Evolutionary conservation across 2,888 invertebrate genomes (phyloP), one percentile per base, ranked within the genome.

Genomic region (Tachystola acroxantha): DNA sequence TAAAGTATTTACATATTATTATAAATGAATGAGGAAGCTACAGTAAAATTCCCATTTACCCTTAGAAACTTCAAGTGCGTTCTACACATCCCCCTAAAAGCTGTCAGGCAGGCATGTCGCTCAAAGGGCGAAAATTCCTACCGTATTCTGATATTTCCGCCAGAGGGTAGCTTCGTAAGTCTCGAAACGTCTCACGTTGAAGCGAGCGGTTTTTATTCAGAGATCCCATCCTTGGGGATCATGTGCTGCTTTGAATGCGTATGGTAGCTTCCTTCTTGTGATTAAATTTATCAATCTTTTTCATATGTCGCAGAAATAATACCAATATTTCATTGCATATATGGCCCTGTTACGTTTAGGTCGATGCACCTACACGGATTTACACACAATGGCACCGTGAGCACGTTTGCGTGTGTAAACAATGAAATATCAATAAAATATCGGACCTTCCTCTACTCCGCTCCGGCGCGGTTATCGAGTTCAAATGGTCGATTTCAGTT

Each of bases 311-410:
- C 24, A 24, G 24, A 24, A n/a, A n/a, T 24, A n/a, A 24, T n/a
- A 24, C 24, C n/a, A 4, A 4, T 24, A n/a, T 24, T n/a, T n/a
- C 24, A n/a, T 24, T 24, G 24, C n/a, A 4, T 24, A n/a, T 24
- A 24, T 3, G n/a, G 7, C 1, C 3, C n/a, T 24, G 24, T 22
- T 22, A 22, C 7, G 69, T 68, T n/a, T 60, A 57, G 67, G 64
- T 68, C 66, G 66, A 67, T 58, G 67, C 64, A 71, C 65, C 62
- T 53, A 53, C 48, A 52, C 50, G 53, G 64, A 78, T 77, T 79
- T 73, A 70, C 76, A 80, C 68, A 80, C 75, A 77, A 79, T 74
- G 64, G 63, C 50, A 50, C 50, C 52, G 58, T 56, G 55, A 53
- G 58, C 65, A 61, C 64, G 65, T 64, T 69, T 69, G 67, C 64